Conservation (phyloP, 2,888 invertebrate genomes). For the Drosophila kuntzei region DNA sequence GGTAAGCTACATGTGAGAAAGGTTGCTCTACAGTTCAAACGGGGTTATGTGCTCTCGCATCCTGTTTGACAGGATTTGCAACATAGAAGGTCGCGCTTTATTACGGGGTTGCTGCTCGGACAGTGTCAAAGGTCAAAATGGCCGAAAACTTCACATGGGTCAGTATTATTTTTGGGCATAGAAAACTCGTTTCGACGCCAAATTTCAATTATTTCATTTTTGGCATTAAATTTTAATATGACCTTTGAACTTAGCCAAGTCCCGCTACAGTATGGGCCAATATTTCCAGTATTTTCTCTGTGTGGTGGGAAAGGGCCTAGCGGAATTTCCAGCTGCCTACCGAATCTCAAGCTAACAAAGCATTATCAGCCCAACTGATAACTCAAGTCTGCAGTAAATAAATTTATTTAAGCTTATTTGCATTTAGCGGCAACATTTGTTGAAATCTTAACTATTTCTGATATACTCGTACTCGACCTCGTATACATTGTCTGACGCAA, state of each 20-base stretch:
- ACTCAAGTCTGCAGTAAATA: slow-evolving; percentile 37
- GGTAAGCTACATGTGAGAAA: slow-evolving; percentile 7
- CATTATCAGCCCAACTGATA: slow-evolving; percentile 52
- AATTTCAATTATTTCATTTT: slow-evolving; percentile 54
- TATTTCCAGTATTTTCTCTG: slow-evolving; percentile 35
- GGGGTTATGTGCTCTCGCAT: slow-evolving; percentile 24
- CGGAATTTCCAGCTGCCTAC: slow-evolving; percentile 52
- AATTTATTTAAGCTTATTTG: slow-evolving; percentile 67
- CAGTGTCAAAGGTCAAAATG: slow-evolving; percentile 78
- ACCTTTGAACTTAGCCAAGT: slow-evolving; percentile 73
- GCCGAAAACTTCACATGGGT: slow-evolving; percentile 80
- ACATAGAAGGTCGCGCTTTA: slow-evolving; percentile 34
- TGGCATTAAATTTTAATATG: slow-evolving; percentile 61
- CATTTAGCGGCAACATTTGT: slow-evolving; percentile 74
- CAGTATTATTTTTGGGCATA: slow-evolving; percentile 54
- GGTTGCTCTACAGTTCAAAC: slow-evolving; percentile 30
- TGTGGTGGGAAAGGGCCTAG: slow-evolving; percentile 53
- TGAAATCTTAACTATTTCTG: slow-evolving; percentile 50
- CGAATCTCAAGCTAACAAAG: slow-evolving; percentile 29
- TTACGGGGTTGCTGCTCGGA: slow-evolving; percentile 61
- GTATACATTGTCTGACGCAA: slow-evolving; percentile 34
- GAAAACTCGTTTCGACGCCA: slow-evolving; percentile 67
- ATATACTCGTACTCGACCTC: slow-evolving; percentile 36
- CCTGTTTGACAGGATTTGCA: slow-evolving; percentile 56
- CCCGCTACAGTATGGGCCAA: slow-evolving; percentile 56